These are phyloP conservation scores for Bombus waltoni DNA, from an alignment of 1,140 invertebrate genomes.

Conservation along the genomic window DNA sequence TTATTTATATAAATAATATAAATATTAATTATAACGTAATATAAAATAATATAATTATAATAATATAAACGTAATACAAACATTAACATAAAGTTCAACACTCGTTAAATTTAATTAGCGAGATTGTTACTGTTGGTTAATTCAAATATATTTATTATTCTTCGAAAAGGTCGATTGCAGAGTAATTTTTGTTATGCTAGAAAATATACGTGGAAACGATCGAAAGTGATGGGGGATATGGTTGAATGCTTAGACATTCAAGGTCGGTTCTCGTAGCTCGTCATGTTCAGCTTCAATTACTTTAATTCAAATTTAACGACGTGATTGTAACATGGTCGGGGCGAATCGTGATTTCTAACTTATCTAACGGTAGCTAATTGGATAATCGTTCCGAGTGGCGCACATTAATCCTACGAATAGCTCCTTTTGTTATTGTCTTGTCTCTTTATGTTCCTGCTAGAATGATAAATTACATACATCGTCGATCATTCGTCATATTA, in stretches of 20 bases:
- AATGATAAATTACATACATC: not conserved
- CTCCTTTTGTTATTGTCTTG: not conserved
- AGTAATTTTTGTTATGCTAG: not conserved
- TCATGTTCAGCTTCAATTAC: not conserved
- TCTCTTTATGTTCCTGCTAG: not conserved
- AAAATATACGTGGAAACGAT: too few relatives aligned
- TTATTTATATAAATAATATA: too few relatives aligned
- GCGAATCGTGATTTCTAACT: not conserved
- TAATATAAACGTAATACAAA: too few relatives aligned
- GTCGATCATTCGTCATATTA: not conserved
- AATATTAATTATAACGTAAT: too few relatives aligned
- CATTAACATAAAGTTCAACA: not conserved
- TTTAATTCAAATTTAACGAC: not conserved
- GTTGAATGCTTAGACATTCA: constrained; percentile 1
- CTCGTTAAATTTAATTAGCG: not conserved
- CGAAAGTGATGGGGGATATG: not conserved
- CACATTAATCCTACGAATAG: not conserved
- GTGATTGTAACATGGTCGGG: not conserved
- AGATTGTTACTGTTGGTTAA: not conserved
- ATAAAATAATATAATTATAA: too few relatives aligned
- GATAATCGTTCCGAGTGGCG: not conserved
- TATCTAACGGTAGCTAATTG: not conserved
- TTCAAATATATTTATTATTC: not conserved
- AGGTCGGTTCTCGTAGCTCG: not conserved
- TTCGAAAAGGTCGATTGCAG: not conserved